These are phyloP conservation scores for Acrocephalus scirpaceus DNA, from an alignment of 2,797 vertebrate species.

Conservation along the genomic window DNA sequence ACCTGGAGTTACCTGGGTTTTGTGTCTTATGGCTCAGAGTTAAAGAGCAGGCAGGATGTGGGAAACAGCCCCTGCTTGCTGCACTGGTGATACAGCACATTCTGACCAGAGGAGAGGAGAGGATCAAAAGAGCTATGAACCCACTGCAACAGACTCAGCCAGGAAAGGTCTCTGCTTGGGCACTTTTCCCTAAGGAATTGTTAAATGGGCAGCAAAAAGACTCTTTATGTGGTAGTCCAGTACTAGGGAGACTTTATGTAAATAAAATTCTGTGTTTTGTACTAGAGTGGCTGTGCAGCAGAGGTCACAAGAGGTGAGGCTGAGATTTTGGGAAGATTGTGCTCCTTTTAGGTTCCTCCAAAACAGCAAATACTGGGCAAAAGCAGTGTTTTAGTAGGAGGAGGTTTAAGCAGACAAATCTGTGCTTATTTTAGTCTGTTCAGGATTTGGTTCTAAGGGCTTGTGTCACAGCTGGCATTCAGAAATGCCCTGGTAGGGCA, in stretches of 20 bases:
- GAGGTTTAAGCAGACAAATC: not conserved
- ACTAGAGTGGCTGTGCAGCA: not conserved
- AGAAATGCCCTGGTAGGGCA: not conserved
- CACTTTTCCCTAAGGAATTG: not conserved
- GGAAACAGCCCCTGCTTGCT: not conserved
- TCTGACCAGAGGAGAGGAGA: not conserved
- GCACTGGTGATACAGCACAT: rapidly evolving
- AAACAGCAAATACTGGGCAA: not conserved
- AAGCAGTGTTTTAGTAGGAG: not conserved
- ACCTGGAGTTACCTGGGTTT: not conserved
- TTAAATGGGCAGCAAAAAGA: not conserved
- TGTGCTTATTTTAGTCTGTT: not conserved
- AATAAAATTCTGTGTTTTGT: not conserved
- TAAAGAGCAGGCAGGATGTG: not conserved
- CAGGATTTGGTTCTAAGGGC: rapidly evolving
- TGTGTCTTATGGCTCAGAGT: rapidly evolving
- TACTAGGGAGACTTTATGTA: not conserved
- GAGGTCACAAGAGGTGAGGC: not conserved
- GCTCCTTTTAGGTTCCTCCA: not conserved
- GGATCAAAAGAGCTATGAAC: not conserved
- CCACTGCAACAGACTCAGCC: not conserved
- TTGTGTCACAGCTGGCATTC: rapidly evolving
- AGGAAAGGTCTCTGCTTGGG: not conserved
- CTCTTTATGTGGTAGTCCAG: not conserved
- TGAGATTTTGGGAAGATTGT: not conserved